A percentile compares a stretch with the other conserved stretches of the same genome.
Evolutionary conservation across 2,113 vertebrate species (phyloP).

Genomic region (Peucedramus taeniatus): DNA sequence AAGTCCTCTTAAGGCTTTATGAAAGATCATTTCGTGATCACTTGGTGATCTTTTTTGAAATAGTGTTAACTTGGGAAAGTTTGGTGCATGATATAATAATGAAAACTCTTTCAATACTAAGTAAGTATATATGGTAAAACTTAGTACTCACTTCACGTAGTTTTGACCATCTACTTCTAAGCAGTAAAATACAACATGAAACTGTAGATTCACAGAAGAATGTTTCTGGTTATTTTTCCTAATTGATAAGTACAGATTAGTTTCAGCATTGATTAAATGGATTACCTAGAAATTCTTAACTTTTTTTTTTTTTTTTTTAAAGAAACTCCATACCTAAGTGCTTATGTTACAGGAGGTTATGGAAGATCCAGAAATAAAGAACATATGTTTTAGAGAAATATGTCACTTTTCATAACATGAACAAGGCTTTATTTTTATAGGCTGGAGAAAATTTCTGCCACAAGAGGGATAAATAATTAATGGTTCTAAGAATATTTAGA

Average conservation of each 20-base stretch:
- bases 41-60: not conserved
- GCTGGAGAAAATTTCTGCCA: not conserved
- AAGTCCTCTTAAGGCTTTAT: not conserved
- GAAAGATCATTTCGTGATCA: no score
- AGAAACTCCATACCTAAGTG: not conserved
- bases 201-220: not conserved
- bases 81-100: not conserved
- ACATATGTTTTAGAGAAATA: not conserved
- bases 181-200: not conserved
- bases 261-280: not conserved
- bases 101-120: not conserved
- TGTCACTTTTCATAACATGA: not conserved
- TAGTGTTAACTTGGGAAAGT: not conserved
- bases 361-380: not conserved
- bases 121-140: not conserved
- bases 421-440: not conserved
- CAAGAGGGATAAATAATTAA: not conserved
- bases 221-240: not conserved
- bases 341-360: not conserved
- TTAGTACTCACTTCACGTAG: not conserved
- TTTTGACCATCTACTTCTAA: not conserved
- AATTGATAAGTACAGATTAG: not conserved
- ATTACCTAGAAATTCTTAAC: not conserved
- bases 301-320: rapidly evolving
- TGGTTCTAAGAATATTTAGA: not conserved